A percentile compares a stretch with the other conserved stretches of the same genome.
phyloP scores from a whole-genome alignment of 2,113 vertebrate genomes.

The Mustelus asterias region DNA sequence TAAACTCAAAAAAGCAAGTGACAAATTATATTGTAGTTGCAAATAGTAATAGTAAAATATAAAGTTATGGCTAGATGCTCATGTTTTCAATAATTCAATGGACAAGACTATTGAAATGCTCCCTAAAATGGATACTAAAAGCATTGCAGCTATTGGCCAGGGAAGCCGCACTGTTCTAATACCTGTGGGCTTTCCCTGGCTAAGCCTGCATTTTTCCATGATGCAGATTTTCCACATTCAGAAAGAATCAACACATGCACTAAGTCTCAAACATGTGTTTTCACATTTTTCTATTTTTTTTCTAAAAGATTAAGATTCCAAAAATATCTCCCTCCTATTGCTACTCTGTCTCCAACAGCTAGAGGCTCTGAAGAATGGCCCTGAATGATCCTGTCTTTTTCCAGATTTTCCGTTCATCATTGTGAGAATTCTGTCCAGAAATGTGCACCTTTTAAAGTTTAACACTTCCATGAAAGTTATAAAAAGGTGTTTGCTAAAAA shows the following conservation, averaged over 20 bases:
- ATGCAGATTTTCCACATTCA: conserved; percentile 25
- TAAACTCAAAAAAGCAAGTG: neutral
- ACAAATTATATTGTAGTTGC: neutral
- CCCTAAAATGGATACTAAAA: neutral
- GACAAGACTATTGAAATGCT: neutral
- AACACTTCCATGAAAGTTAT: neutral
- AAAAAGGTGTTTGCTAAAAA: neutral
- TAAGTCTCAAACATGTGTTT: conserved; percentile 26
- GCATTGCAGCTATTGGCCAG: neutral
- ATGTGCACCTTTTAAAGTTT: neutral
- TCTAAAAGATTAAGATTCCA: neutral
- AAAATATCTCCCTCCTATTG: conserved; percentile 2
- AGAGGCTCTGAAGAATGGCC: neutral
- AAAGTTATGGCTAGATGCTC: neutral
- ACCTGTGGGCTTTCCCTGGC: conserved; percentile 30
- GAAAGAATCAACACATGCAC: conserved; percentile 23
- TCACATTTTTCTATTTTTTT: neutral
- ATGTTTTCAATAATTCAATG: neutral
- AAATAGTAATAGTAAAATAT: neutral
- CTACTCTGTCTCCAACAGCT: neutral
- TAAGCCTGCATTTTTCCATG: conserved; percentile 33
- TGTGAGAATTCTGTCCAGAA: neutral
- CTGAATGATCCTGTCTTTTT: no score
- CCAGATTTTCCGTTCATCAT: neutral
- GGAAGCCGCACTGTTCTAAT: neutral